Evolutionary conservation across 2,113 vertebrate genomes (phyloP).

Genomic region (Muntiacus muntjak): DNA sequence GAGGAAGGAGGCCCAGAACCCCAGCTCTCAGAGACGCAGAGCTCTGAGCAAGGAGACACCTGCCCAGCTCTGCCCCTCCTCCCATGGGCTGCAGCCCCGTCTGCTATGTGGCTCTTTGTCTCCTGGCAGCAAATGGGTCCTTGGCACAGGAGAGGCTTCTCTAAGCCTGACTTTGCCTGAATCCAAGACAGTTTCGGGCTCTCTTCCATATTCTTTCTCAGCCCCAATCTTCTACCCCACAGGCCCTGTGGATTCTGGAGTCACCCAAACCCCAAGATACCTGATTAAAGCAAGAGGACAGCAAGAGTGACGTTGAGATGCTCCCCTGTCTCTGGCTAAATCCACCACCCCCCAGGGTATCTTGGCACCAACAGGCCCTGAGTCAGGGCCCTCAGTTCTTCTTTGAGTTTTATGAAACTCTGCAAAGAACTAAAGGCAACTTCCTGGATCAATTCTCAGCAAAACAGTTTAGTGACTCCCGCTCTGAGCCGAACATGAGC

Average conservation of each 20-base stretch:
- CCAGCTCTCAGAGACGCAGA: not conserved
- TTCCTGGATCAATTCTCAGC: not conserved
- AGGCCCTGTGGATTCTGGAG: not conserved
- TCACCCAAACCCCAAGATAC: not conserved
- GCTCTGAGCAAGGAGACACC: not conserved
- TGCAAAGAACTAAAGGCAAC: not conserved
- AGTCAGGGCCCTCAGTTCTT: not conserved
- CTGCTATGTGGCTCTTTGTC: not conserved
- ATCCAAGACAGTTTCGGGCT: not conserved
- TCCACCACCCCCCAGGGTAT: fast-evolving
- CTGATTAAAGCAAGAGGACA: not conserved
- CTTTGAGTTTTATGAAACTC: not conserved
- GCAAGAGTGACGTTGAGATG: not conserved
- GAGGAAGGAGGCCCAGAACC: not conserved
- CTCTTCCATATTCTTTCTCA: fast-evolving
- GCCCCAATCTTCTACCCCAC: not conserved
- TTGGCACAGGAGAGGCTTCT: not conserved
- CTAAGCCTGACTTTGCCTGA: too few relatives aligned
- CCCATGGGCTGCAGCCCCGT: not conserved
- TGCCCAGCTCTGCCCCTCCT: fast-evolving
- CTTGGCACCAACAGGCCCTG: not conserved
- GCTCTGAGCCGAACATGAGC: not conserved
- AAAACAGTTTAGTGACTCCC: fast-evolving
- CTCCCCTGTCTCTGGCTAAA: not conserved
- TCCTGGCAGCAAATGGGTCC: not conserved